These are phyloP conservation scores for Drosophila leonis DNA, from an alignment of 2,888 invertebrate species.

Conservation along the genomic window DNA sequence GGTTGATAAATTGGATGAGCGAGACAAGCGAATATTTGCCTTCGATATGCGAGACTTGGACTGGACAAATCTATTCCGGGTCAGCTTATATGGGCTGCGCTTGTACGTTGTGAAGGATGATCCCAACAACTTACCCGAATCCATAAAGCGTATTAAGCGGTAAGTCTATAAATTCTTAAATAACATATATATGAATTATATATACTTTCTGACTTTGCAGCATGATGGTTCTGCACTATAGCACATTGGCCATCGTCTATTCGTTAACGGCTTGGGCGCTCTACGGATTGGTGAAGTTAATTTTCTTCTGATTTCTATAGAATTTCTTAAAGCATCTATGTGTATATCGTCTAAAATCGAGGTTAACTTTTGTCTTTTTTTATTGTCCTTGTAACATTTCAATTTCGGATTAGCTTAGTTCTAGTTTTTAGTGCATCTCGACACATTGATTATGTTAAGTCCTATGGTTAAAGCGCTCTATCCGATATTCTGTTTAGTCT, in stretches of 20 bases:
- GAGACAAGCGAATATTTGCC: conserved; percentile 88
- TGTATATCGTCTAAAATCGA: conserved; percentile 12
- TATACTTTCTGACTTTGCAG: conserved; percentile 35
- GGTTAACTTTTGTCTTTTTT: conserved; percentile 34
- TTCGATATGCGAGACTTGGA: conserved; percentile 91
- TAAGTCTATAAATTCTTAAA: conserved; percentile 69
- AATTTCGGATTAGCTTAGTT: conserved; percentile 56
- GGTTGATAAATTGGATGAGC: conserved; percentile 84
- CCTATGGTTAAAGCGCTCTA: conserved; percentile 70
- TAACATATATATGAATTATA: neutral
- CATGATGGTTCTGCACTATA: conserved; percentile 79
- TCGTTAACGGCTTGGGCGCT: conserved; percentile 69
- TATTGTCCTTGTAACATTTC: conserved; percentile 29
- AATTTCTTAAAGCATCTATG: neutral
- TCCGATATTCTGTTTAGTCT: conserved; percentile 65
- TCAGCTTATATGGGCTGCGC: conserved; percentile 91
- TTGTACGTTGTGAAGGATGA: conserved; percentile 93
- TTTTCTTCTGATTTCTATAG: conserved; percentile 60
- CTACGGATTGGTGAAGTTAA: conserved; percentile 70
- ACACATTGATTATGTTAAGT: conserved; percentile 57
- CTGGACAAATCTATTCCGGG: conserved; percentile 87
- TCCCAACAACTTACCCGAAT: conserved; percentile 89
- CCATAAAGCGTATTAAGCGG: conserved; percentile 89
- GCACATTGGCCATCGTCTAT: conserved; percentile 73
- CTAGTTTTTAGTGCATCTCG: conserved; percentile 37